Evolutionary conservation across 2,113 vertebrate genomes (phyloP).

Genomic region (Gobio gobio): DNA sequence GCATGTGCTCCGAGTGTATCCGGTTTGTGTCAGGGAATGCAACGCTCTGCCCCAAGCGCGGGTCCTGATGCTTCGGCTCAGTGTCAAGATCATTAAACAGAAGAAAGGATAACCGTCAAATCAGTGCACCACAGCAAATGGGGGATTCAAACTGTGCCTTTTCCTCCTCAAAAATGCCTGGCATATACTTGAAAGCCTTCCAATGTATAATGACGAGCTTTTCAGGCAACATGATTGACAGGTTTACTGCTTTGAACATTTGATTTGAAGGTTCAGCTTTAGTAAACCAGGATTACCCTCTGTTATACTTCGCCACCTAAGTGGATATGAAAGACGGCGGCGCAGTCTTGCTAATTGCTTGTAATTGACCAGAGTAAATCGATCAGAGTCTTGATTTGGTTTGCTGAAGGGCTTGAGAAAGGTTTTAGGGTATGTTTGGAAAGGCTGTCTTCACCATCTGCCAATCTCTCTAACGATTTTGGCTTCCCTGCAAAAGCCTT

Average conservation of each 20-base stretch:
- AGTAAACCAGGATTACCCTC: slow-evolving; percentile 26
- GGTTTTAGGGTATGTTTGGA: slow-evolving; percentile 41
- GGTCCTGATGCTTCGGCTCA: slow-evolving; percentile 25
- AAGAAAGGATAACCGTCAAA: slow-evolving; percentile 33
- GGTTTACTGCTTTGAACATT: slow-evolving; percentile 17
- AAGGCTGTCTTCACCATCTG: slow-evolving; percentile 37
- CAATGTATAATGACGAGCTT: slow-evolving; percentile 17
- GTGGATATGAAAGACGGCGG: slow-evolving; percentile 32
- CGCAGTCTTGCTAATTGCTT: slow-evolving; percentile 34
- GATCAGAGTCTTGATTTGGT: slow-evolving; percentile 39
- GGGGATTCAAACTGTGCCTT: slow-evolving; percentile 4
- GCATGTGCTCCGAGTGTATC: slow-evolving; percentile 33
- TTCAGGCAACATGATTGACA: slow-evolving; percentile 14
- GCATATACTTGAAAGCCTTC: slow-evolving; percentile 27
- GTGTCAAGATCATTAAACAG: slow-evolving; percentile 44
- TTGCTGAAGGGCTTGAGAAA: slow-evolving; percentile 38
- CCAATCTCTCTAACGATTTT: slow-evolving; percentile 42
- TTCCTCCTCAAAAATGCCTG: slow-evolving; percentile 11
- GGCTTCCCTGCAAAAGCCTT: slow-evolving; percentile 24
- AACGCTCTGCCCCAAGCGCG: background rate
- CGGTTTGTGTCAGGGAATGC: background rate
- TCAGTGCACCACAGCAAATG: slow-evolving; percentile 27
- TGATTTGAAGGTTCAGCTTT: background rate
- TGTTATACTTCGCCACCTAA: slow-evolving; percentile 8
- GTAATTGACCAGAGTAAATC: slow-evolving; percentile 44